phyloP scores from a whole-genome alignment of 1,140 invertebrate species.

The Proales similis region DNA sequence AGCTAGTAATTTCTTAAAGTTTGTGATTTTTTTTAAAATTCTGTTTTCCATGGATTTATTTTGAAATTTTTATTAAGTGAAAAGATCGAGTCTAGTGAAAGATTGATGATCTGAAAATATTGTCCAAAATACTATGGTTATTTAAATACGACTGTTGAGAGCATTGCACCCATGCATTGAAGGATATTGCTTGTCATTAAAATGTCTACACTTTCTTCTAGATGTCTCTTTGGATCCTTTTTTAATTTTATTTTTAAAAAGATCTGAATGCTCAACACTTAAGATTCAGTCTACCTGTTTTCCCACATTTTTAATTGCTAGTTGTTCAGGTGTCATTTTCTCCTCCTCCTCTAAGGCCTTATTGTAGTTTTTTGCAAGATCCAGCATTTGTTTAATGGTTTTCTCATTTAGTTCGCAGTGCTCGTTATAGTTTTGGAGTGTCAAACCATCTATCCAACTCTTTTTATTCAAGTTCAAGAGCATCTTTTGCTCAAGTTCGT shows the following conservation, averaged over 20 bases:
- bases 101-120: slow-evolving; percentile 19
- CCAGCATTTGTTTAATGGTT: slow-evolving; percentile 89
- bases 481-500: slow-evolving; percentile 98
- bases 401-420: slow-evolving; percentile 78
- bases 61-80: slow-evolving; percentile 21
- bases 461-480: slow-evolving; percentile 96
- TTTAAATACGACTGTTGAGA: slow-evolving; percentile 93
- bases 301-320: slow-evolving; percentile 98
- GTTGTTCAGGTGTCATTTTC: slow-evolving; percentile 98
- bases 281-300: slow-evolving; percentile 67
- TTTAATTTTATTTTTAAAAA: slow-evolving; percentile 37
- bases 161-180: slow-evolving; percentile 94
- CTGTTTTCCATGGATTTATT: slow-evolving; percentile 1
- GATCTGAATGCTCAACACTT: slow-evolving; percentile 1
- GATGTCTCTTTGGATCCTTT: slow-evolving; percentile 92
- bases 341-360: slow-evolving; percentile 98
- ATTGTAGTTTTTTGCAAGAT: slow-evolving; percentile 95
- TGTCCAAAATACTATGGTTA: slow-evolving; percentile 51
- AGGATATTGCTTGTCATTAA: slow-evolving; percentile 97
- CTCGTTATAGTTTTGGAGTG: slow-evolving; percentile 83
- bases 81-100: slow-evolving; percentile 9
- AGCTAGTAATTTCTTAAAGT: neutral
- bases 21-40: neutral
- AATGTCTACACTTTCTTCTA: slow-evolving; percentile 94
- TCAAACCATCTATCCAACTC: slow-evolving; percentile 97